Evolutionary conservation across 1,140 invertebrate species (phyloP).

Genomic region (Listronotus oregonensis): DNA sequence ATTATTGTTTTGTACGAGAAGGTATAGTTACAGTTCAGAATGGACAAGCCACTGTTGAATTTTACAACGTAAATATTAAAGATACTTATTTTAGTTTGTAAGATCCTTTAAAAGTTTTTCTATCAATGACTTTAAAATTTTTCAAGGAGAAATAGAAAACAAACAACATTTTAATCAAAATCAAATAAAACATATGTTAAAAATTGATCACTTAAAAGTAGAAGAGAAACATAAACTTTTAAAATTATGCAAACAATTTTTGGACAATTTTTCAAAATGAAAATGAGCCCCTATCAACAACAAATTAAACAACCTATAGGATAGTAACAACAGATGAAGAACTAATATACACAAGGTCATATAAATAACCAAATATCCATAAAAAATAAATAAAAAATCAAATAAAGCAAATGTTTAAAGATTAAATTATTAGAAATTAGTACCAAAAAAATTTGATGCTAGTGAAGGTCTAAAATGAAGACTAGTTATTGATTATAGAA

Average conservation of each 20-base stretch:
- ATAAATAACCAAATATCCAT: constrained; percentile 13
- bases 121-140: no score
- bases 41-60: no score
- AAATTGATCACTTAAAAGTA: no score
- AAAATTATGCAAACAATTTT: constrained; percentile 3
- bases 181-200: no score
- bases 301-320: constrained; percentile 1
- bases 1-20: no score
- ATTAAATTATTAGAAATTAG: constrained; percentile 27
- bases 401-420: constrained; percentile 14
- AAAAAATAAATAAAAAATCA: constrained; percentile 19
- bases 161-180: no score
- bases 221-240: neutral
- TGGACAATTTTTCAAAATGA: neutral
- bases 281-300: neutral
- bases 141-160: no score
- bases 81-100: no score
- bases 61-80: no score
- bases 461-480: constrained; percentile 14
- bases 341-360: constrained; percentile 17
- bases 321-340: constrained; percentile 8
- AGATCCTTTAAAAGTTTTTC: no score
- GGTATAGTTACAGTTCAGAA: no score
- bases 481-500: constrained; percentile 51
- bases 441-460: constrained; percentile 24